These are phyloP conservation scores for Ia io DNA, from an alignment of 2,113 vertebrate species.

Conservation along the genomic window DNA sequence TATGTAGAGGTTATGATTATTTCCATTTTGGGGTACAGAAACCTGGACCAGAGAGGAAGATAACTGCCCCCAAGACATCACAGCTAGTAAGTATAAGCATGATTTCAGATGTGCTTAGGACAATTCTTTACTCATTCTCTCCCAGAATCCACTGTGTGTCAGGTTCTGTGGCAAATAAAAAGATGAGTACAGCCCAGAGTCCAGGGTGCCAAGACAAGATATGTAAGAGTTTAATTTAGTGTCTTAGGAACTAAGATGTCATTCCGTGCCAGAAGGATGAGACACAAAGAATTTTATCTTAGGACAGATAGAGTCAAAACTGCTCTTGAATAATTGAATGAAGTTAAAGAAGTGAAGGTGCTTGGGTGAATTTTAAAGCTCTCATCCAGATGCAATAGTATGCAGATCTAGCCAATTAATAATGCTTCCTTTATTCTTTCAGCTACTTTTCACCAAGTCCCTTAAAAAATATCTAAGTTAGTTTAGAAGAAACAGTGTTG, in stretches of 20 bases:
- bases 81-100: neutral
- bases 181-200: neutral
- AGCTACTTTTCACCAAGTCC: neutral
- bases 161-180: neutral
- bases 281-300: neutral
- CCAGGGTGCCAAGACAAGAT: neutral
- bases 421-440: neutral
- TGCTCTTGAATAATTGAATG: neutral
- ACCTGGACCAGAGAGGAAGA: neutral
- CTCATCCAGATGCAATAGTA: neutral
- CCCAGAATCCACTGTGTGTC: neutral
- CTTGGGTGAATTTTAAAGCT: neutral
- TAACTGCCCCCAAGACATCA: neutral
- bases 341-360: neutral
- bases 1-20: neutral
- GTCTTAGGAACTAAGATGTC: neutral
- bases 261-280: neutral
- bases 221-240: accelerated
- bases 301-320: neutral
- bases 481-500: neutral
- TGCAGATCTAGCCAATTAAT: neutral
- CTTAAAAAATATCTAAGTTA: neutral
- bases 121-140: neutral
- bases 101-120: neutral
- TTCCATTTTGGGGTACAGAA: neutral